These are phyloP conservation scores for Aythya baeri DNA, from an alignment of 2,113 vertebrate genomes.

Conservation along the genomic window DNA sequence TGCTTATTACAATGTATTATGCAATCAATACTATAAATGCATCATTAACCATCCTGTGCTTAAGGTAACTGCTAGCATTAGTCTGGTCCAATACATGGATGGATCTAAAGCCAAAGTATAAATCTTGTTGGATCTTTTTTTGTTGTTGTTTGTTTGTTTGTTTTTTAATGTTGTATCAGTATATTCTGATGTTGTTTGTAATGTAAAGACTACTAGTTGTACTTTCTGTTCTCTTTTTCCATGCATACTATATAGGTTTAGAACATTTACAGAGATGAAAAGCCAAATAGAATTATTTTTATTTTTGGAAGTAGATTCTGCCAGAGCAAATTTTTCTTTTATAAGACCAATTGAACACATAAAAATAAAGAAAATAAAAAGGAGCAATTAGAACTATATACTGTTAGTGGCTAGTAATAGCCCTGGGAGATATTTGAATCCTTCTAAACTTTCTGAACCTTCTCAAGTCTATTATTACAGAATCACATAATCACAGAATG, in stretches of 20 bases:
- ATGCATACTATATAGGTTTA: not conserved
- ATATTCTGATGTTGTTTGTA: not conserved
- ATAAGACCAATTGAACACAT: not conserved
- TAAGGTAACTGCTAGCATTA: not conserved
- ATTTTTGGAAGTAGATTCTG: not conserved
- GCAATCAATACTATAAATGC: not conserved
- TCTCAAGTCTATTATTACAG: not conserved
- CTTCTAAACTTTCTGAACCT: not conserved
- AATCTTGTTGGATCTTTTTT: not conserved
- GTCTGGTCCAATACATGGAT: not conserved
- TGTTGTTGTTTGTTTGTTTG: fast-evolving
- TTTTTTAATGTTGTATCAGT: fast-evolving
- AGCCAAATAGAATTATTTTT: not conserved
- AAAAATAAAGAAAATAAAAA: too few relatives aligned
- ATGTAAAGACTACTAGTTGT: not conserved
- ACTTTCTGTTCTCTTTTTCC: not conserved
- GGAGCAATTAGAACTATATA: not conserved
- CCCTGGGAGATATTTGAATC: not conserved
- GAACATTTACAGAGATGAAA: not conserved
- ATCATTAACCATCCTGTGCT: not conserved
- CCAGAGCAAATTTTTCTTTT: not conserved
- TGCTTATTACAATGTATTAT: not conserved
- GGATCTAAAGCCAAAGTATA: not conserved
- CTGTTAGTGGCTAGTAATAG: not conserved
- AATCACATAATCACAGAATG: not conserved